Evolutionary conservation across 2,797 vertebrate species (phyloP).

Genomic region (Typhlichthys eigenmanni): DNA sequence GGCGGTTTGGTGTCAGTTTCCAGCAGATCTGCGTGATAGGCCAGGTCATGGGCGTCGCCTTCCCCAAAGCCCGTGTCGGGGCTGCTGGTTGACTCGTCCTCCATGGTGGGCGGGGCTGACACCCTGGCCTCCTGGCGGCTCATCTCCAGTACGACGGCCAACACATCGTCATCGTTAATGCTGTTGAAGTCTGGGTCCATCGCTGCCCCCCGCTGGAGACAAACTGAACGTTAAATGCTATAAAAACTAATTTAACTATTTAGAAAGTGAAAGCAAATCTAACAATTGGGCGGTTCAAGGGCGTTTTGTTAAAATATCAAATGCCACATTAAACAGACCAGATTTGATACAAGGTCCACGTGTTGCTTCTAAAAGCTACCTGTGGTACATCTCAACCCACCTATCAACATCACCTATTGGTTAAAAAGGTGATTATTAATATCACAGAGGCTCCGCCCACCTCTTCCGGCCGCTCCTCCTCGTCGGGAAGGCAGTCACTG

Average conservation of each 20-base stretch:
- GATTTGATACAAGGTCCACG: too few relatives aligned
- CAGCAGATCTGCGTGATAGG: slow-evolving; percentile 81
- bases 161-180: slow-evolving; percentile 92
- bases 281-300: too few relatives aligned
- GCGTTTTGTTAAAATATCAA: too few relatives aligned
- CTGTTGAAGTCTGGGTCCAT: slow-evolving; percentile 81
- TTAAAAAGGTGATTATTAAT: too few relatives aligned
- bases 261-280: too few relatives aligned
- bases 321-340: too few relatives aligned
- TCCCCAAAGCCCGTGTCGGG: slow-evolving; percentile 97
- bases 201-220: slow-evolving; percentile 72
- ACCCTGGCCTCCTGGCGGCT: slow-evolving; percentile 86
- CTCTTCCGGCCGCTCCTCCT: slow-evolving; percentile 76
- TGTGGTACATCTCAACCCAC: too few relatives aligned
- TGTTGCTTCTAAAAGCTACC: too few relatives aligned
- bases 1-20: slow-evolving; percentile 83
- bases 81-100: slow-evolving; percentile 89
- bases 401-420: too few relatives aligned
- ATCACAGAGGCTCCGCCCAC: slow-evolving; percentile 36
- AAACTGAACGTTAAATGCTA: slow-evolving; percentile 4
- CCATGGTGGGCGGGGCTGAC: slow-evolving; percentile 57
- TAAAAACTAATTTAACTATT: not conserved
- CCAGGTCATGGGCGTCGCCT: slow-evolving; percentile 86
- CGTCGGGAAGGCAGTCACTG: slow-evolving; percentile 76
- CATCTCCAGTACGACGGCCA: slow-evolving; percentile 91